Conservation (phyloP, 2,888 invertebrate genomes). For the Leucophenga montana region DNA sequence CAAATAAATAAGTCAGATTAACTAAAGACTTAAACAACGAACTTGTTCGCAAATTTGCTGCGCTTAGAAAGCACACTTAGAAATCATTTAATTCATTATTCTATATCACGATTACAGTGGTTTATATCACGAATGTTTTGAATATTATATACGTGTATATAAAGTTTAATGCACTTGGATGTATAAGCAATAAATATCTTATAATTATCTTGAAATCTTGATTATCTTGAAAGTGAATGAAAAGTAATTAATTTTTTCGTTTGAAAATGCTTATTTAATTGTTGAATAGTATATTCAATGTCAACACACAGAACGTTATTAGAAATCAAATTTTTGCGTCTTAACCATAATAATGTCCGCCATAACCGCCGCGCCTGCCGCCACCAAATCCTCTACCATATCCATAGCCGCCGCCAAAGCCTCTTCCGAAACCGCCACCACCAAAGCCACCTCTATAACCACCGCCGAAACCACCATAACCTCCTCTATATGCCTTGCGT, state of each 20-base stretch:
- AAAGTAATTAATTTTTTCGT: neutral
- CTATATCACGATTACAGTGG: neutral
- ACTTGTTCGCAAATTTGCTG: neutral
- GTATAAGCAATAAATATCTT: too few relatives aligned
- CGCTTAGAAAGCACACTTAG: neutral
- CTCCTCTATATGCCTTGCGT: constrained; percentile 29
- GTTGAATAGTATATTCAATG: too few relatives aligned
- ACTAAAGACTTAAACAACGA: constrained; percentile 28
- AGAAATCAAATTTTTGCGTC: neutral
- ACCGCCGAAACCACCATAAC: constrained; percentile 36
- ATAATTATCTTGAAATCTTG: too few relatives aligned
- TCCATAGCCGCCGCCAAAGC: constrained; percentile 28
- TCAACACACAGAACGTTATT: neutral
- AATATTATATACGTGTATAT: neutral
- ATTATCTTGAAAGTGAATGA: too few relatives aligned
- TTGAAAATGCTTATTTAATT: neutral
- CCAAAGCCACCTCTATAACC: constrained; percentile 36
- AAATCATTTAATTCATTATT: neutral
- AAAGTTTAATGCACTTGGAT: too few relatives aligned
- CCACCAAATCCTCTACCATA: constrained; percentile 31
- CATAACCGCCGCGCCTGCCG: constrained; percentile 32
- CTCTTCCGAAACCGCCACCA: constrained; percentile 34
- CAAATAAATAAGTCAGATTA: neutral
- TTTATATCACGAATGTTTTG: neutral
- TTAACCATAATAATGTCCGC: constrained; percentile 30